Percentiles rank a stretch among this genome's conserved stretches.
Conservation (phyloP, 1,140 invertebrate genomes). For the Lasioglossum albipes region DNA sequence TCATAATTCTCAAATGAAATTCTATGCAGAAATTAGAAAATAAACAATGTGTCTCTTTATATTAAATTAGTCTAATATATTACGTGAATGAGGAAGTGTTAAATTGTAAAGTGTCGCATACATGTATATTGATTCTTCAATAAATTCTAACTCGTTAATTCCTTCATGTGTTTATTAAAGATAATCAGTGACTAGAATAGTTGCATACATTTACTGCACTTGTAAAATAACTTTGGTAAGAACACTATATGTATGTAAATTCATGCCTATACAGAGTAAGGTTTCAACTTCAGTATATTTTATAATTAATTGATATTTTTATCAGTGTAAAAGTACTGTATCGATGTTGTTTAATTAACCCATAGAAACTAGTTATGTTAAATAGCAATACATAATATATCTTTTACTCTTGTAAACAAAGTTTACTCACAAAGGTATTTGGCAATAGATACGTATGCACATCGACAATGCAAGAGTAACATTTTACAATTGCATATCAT, state of each 20-base stretch:
- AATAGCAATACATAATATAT: constrained; percentile 56
- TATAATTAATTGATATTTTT: constrained; percentile 14
- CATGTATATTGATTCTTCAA: constrained; percentile 21
- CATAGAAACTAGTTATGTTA: constrained; percentile 36
- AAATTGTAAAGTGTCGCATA: constrained; percentile 26
- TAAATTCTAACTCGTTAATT: constrained; percentile 46
- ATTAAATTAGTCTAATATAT: constrained; percentile 27
- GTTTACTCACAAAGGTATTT: not conserved
- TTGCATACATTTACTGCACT: constrained; percentile 44
- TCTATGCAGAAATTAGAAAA: constrained; percentile 28
- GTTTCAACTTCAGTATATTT: constrained; percentile 40
- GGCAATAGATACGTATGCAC: constrained; percentile 8
- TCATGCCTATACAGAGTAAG: constrained; percentile 21
- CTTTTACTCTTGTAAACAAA: not conserved
- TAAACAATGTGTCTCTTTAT: constrained; percentile 6
- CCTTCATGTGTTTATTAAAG: constrained; percentile 34
- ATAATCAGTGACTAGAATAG: constrained; percentile 48
- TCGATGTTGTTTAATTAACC: constrained; percentile 27
- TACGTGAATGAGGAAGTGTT: constrained; percentile 37
- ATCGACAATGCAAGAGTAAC: constrained; percentile 9
- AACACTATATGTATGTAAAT: constrained; percentile 52
- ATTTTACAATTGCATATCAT: constrained; percentile 18
- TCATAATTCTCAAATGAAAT: constrained; percentile 74
- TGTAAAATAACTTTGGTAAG: constrained; percentile 53
- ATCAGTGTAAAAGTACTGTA: constrained; percentile 17